Evolutionary conservation across 37 sponge, comb jelly and placozoan species (phyloP).

Genomic region (Diacarnus erythraeanus): DNA sequence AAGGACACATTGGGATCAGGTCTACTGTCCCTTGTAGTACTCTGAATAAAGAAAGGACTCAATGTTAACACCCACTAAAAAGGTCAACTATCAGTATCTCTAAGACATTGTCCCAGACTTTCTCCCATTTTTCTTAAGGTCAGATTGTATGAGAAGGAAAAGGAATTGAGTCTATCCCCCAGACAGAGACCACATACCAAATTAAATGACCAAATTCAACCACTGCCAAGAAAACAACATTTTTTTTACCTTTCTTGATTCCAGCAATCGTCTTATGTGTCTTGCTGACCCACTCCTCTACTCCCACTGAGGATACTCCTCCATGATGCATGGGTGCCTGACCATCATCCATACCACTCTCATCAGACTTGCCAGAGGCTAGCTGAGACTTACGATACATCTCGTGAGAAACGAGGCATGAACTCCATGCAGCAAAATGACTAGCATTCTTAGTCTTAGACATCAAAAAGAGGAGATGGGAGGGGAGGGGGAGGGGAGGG

Average conservation of each 20-base stretch:
- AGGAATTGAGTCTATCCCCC: neutral
- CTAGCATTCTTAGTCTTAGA: constrained; percentile 52
- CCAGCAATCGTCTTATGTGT: neutral
- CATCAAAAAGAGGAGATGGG: neutral
- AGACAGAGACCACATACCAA: neutral
- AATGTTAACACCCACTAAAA: too few species aligned
- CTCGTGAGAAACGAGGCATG: constrained; percentile 48
- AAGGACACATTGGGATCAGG: too few species aligned
- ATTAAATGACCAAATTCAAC: neutral
- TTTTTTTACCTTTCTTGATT: constrained; percentile 13
- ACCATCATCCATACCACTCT: neutral
- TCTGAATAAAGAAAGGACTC: too few species aligned
- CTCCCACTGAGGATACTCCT: neutral
- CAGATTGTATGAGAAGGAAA: too few species aligned
- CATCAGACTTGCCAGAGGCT: constrained; percentile 9
- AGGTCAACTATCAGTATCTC: too few species aligned
- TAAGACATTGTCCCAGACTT: too few species aligned
- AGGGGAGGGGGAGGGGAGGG: neutral
- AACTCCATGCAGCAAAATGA: constrained; percentile 66
- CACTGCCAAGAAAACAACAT: neutral
- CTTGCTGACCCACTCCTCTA: constrained; percentile 13
- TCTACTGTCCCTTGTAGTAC: too few species aligned
- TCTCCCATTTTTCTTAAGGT: too few species aligned
- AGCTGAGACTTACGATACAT: constrained; percentile 39
- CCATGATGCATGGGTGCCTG: too few species aligned